A percentile compares a stretch with the other conserved stretches of the same genome.
These are phyloP conservation scores for Timema cristinae DNA, from an alignment of 2,888 invertebrate genomes.

Conservation along the genomic window DNA sequence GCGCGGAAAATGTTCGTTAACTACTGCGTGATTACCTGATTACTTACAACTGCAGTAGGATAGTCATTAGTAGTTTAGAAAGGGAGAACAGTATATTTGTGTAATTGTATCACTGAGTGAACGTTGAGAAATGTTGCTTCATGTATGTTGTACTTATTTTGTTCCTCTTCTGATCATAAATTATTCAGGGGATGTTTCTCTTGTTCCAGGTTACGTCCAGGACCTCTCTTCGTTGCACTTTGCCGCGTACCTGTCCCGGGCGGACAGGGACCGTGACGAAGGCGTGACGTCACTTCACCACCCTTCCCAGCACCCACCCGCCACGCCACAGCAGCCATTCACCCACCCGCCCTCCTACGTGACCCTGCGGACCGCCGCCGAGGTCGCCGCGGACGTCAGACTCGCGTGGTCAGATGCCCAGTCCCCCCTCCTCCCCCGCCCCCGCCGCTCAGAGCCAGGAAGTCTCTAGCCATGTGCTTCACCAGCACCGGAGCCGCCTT, in stretches of 20 bases:
- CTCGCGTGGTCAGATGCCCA: conserved; percentile 7
- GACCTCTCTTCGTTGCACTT: conserved; percentile 73
- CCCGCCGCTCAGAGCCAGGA: conserved; percentile 50
- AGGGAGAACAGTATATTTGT: no score
- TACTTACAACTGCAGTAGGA: no score
- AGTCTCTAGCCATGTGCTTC: conserved; percentile 77
- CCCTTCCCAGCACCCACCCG: no score
- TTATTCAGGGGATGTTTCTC: background rate
- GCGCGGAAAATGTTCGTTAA: no score
- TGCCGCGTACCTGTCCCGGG: conserved; percentile 67
- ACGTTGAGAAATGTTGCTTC: background rate
- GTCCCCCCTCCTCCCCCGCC: conserved; percentile 25
- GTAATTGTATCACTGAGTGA: background rate
- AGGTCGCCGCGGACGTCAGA: conserved; percentile 35
- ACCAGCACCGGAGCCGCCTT: conserved; percentile 74
- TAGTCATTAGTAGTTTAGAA: no score
- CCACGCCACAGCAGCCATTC: conserved; percentile 33
- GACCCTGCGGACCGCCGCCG: conserved; percentile 52
- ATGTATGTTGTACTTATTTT: background rate
- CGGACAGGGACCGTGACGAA: conserved; percentile 39
- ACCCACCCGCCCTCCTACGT: conserved; percentile 50
- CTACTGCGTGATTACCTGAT: no score
- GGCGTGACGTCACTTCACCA: conserved; percentile 43
- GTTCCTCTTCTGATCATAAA: background rate
- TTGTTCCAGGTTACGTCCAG: conserved; percentile 66